A percentile compares a stretch with the other conserved stretches of the same genome.
Conservation (phyloP, 2,888 invertebrate genomes). For the Pecten maximus region DNA sequence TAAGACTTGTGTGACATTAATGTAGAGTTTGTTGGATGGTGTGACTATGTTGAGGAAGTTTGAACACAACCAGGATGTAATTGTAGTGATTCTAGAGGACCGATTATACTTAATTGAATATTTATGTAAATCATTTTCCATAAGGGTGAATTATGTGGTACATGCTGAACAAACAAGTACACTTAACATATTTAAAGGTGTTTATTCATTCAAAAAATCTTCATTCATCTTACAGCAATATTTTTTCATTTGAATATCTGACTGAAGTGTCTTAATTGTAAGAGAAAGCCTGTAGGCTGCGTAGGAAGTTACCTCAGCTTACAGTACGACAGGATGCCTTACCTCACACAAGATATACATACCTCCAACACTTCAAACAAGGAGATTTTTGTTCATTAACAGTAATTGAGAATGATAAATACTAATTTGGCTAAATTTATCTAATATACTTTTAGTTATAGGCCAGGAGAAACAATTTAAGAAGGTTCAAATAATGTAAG, state of each 20-base stretch:
- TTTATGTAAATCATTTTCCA: no score
- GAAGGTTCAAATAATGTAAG: not conserved
- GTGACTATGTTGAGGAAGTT: not conserved
- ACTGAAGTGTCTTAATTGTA: not conserved
- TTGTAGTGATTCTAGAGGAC: not conserved
- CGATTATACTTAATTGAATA: not conserved
- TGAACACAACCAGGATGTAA: slow-evolving; percentile 4
- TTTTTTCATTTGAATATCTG: not conserved
- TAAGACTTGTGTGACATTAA: no score
- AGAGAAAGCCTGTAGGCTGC: no score
- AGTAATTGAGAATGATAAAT: not conserved
- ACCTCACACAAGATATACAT: not conserved
- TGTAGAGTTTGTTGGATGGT: no score
- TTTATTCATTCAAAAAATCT: not conserved
- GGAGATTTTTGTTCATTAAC: not conserved
- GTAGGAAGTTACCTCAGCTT: no score
- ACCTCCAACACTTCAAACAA: not conserved
- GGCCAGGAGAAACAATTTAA: not conserved
- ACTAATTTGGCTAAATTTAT: not conserved
- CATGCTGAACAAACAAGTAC: no score
- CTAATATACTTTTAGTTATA: not conserved
- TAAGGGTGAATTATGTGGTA: no score
- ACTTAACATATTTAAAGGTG: not conserved
- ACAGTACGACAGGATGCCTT: no score
- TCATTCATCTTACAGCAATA: no score